A percentile compares a stretch with the other conserved stretches of the same genome.
phyloP scores from a whole-genome alignment of 2,888 invertebrate species.

The Idaea biselata region DNA sequence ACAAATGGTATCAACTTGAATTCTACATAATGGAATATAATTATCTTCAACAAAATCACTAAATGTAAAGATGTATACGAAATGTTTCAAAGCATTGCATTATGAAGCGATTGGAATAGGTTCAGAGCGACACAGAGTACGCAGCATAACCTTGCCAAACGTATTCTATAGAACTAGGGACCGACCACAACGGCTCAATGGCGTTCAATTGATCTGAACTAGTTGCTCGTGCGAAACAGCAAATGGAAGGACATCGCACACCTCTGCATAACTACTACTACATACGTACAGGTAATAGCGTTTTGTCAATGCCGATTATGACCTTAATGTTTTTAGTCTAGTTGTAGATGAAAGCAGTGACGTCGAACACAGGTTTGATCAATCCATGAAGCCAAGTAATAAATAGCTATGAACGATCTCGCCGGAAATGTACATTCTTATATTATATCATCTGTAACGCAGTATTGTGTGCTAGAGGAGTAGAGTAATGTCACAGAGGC shows the following conservation, averaged over 20 bases:
- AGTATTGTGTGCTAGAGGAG: constrained; percentile 48
- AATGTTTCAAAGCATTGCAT: constrained; percentile 33
- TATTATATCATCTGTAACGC: constrained; percentile 40
- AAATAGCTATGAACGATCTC: constrained; percentile 2
- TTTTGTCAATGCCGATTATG: constrained; percentile 25
- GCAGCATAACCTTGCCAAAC: constrained; percentile 66
- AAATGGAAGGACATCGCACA: constrained; percentile 53
- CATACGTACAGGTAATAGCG: constrained; percentile 28
- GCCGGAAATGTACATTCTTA: constrained; percentile 22
- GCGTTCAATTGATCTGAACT: constrained; percentile 74
- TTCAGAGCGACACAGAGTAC: constrained; percentile 44
- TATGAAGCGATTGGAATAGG: constrained; percentile 33
- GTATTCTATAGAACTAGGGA: constrained; percentile 60
- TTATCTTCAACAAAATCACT: not conserved
- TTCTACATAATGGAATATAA: not conserved
- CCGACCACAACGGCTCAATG: constrained; percentile 59
- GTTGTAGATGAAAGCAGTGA: constrained; percentile 24
- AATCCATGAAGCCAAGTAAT: constrained; percentile 16
- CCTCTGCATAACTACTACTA: constrained; percentile 36
- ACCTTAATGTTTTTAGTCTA: constrained; percentile 23
- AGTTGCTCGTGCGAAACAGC: constrained; percentile 70
- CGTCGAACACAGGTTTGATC: constrained; percentile 15
- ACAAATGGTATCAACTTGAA: constrained; percentile 1
- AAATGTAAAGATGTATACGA: constrained; percentile 9
- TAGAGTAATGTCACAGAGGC: constrained; percentile 67